phyloP scores from a whole-genome alignment of 2,888 invertebrate genomes.

The Watsonalla binaria region DNA sequence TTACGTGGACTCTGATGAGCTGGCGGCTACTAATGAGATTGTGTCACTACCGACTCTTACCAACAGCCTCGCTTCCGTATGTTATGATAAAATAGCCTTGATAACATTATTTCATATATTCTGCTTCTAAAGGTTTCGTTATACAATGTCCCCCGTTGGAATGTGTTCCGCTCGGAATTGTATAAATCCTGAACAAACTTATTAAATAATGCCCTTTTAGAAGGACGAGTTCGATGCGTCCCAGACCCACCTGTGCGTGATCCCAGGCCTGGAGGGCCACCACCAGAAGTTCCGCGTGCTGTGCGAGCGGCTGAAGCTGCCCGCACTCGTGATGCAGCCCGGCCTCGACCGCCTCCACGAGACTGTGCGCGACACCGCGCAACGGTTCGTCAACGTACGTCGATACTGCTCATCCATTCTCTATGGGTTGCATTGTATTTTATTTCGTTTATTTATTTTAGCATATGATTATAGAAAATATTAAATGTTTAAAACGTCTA shows the following conservation, averaged over 20 bases:
- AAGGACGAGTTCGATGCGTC: conserved; percentile 35
- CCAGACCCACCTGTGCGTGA: conserved; percentile 32
- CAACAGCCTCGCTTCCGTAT: conserved; percentile 11
- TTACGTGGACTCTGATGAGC: conserved; percentile 9
- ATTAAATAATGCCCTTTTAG: conserved; percentile 20
- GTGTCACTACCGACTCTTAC: conserved; percentile 22
- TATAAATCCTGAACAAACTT: not conserved
- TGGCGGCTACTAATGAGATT: conserved; percentile 27
- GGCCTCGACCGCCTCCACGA: conserved; percentile 32
- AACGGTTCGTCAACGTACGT: conserved; percentile 29
- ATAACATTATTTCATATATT: not conserved
- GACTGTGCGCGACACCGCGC: conserved; percentile 30
- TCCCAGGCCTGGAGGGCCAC: conserved; percentile 49
- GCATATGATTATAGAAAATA: too few species aligned
- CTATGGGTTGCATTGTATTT: not conserved
- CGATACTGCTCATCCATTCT: not conserved
- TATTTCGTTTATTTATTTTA: too few species aligned
- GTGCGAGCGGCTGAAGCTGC: conserved; percentile 41
- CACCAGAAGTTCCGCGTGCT: conserved; percentile 29
- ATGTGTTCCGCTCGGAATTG: not conserved
- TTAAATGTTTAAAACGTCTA: too few species aligned
- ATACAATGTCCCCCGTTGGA: too few species aligned
- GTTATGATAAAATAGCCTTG: not conserved
- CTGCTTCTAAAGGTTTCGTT: too few species aligned
- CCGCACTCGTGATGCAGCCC: conserved; percentile 41